Evolutionary conservation across 35 echinoderm and acorn worm genomes (phyloP), one percentile per base, ranked within the genome.

Genomic region (Patiria miniata): DNA sequence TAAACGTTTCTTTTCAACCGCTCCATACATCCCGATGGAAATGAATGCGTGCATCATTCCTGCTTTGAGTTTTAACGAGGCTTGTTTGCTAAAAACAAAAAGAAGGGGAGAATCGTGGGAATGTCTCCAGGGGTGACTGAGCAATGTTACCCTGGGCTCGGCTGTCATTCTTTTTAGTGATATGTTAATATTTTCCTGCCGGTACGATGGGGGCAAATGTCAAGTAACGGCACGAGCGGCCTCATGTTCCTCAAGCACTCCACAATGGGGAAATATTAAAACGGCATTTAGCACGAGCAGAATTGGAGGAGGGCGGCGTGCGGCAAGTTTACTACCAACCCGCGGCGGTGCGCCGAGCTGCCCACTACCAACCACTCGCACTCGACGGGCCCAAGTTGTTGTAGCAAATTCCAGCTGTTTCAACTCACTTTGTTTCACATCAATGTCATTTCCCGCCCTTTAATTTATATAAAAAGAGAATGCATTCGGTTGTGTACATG

Each of bases 321-420:
- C 29, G 65, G 65, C 3, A 30, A 32, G 23, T 73, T 32, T 32
- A 73, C 65, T 73, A 73, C 26, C 65, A 73, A 73, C 65, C 65
- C 65, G 26, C 26, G 65, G 65, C 65, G 65, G 23, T 73, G 65
- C 65, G 3, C 30, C 34, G 65, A 34, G 26, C 26, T 32, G 65
- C 65, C 65, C 19, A 34, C 65, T 73, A 73, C 65, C 65, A 73
- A 73, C 65, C 34, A 73, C 65, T 73, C 26, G 65, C 65, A 73
- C 65, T 26, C 65, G 30, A 73, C 65, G 65, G 34, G 19, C 2
- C 26, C 2, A 32, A 30, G 19, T 73, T 10, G 65, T 36, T 73
- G 65, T 73, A 47, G 23, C 65, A 73, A 60, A 73, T 73, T 73
- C 19, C 65, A 73, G 65, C 65, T 73, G 65, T 73, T 73, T 73